These are phyloP conservation scores for Megalonaias nervosa DNA, from an alignment of 1,140 invertebrate genomes.

Conservation along the genomic window DNA sequence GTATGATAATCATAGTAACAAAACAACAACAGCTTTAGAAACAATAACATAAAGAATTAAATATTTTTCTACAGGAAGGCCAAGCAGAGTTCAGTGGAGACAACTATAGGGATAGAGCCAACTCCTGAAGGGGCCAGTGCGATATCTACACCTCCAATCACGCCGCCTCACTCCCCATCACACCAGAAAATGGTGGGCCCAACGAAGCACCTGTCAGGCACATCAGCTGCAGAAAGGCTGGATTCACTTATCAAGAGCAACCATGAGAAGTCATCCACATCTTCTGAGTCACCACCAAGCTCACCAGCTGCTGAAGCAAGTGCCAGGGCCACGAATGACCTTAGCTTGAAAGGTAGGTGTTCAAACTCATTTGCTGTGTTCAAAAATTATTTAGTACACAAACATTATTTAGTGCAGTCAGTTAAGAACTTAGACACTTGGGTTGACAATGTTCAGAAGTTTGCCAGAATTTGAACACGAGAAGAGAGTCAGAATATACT, in stretches of 20 bases:
- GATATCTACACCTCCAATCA: slow-evolving; percentile 2
- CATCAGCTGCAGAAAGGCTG: slow-evolving; percentile 74
- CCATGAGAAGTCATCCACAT: slow-evolving; percentile 22
- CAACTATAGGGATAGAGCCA: slow-evolving; percentile 27
- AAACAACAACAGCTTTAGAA: too few species aligned
- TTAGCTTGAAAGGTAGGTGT: slow-evolving; percentile 52
- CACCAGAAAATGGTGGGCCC: not conserved
- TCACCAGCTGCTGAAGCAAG: slow-evolving; percentile 7
- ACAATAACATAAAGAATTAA: too few species aligned
- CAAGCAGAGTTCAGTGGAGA: slow-evolving; percentile 23
- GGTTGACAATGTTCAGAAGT: too few species aligned
- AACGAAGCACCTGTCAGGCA: slow-evolving; percentile 28
- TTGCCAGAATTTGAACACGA: too few species aligned
- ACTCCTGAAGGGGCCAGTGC: slow-evolving; percentile 13
- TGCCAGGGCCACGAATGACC: slow-evolving; percentile 19
- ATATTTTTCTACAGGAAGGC: too few species aligned
- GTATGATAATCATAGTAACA: too few species aligned
- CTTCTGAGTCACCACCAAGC: slow-evolving; percentile 16
- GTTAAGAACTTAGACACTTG: too few species aligned
- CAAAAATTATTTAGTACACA: too few species aligned
- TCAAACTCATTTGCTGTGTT: too few species aligned
- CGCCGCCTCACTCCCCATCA: slow-evolving; percentile 14
- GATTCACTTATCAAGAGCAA: slow-evolving; percentile 75
- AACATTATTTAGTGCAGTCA: too few species aligned
- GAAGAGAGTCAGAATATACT: too few species aligned